Conservation (phyloP, 1,140 invertebrate genomes). For the Manduca sexta region DNA sequence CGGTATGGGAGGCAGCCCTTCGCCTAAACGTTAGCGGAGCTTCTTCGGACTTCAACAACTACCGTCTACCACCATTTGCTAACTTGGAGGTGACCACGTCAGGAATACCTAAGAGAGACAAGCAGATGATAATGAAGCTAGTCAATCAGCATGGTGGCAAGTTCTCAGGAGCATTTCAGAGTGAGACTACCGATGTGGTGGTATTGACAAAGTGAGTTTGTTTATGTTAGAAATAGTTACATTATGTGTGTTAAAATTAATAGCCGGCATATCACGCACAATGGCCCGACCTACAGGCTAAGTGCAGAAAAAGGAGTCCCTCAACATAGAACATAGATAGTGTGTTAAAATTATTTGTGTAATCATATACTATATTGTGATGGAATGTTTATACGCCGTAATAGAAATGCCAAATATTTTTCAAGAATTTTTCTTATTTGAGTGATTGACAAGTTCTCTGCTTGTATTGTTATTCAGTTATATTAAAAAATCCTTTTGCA, state of each 20-base stretch:
- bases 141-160: constrained; percentile 83
- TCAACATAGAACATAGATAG: too few species aligned
- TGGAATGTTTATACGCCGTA: too few species aligned
- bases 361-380: too few species aligned
- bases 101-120: constrained; percentile 78
- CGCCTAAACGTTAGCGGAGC: constrained; percentile 76
- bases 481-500: too few species aligned
- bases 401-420: too few species aligned
- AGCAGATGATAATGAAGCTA: constrained; percentile 80
- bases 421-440: neutral
- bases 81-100: constrained; percentile 87
- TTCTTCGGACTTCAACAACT: constrained; percentile 78
- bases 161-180: constrained; percentile 73
- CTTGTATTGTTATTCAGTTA: neutral
- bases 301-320: too few species aligned
- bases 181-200: constrained; percentile 71
- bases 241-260: too few species aligned
- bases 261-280: too few species aligned
- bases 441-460: neutral
- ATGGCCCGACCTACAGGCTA: too few species aligned
- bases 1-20: constrained; percentile 83
- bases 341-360: too few species aligned
- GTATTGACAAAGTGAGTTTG: constrained; percentile 69
- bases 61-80: constrained; percentile 85
- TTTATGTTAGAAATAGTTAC: too few species aligned